phyloP scores from a whole-genome alignment of 2,797 vertebrate genomes.

The Centroberyx gerrardi region DNA sequence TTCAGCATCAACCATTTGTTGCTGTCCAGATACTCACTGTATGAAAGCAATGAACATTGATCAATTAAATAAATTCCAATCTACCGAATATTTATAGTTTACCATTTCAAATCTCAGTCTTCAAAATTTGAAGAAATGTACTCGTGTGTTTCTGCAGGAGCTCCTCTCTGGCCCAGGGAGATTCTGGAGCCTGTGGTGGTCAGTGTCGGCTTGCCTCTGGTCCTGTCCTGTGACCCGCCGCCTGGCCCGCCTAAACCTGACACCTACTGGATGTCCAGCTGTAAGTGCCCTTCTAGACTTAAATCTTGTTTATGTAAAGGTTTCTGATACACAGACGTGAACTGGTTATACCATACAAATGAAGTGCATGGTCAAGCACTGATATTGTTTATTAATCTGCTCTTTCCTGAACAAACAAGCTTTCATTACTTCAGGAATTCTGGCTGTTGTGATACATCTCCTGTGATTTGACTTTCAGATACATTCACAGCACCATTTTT shows the following conservation, averaged over 20 bases:
- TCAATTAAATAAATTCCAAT: not conserved
- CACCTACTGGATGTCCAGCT: conserved; percentile 99
- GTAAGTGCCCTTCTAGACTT: conserved; percentile 82
- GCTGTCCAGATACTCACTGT: not conserved
- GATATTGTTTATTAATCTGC: too few species aligned
- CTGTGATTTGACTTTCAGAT: not conserved
- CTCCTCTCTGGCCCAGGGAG: conserved; percentile 96
- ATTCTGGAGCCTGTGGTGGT: conserved; percentile 95
- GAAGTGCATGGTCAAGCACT: too few species aligned
- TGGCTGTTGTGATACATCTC: not conserved
- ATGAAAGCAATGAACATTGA: not conserved
- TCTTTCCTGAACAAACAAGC: too few species aligned
- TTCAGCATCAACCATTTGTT: not conserved
- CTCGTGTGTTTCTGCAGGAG: conserved; percentile 82
- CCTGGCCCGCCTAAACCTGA: conserved; percentile 92
- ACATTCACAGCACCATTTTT: not conserved
- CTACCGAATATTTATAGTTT: too few species aligned
- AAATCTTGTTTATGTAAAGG: not conserved
- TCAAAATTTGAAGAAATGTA: not conserved
- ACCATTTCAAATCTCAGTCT: not conserved
- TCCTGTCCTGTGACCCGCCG: conserved; percentile 94
- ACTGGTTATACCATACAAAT: not conserved
- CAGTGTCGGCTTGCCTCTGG: conserved; percentile 91
- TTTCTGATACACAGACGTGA: not conserved
- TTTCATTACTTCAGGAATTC: not conserved